phyloP scores from a whole-genome alignment of 2,113 vertebrate genomes.

The Callospermophilus lateralis region DNA sequence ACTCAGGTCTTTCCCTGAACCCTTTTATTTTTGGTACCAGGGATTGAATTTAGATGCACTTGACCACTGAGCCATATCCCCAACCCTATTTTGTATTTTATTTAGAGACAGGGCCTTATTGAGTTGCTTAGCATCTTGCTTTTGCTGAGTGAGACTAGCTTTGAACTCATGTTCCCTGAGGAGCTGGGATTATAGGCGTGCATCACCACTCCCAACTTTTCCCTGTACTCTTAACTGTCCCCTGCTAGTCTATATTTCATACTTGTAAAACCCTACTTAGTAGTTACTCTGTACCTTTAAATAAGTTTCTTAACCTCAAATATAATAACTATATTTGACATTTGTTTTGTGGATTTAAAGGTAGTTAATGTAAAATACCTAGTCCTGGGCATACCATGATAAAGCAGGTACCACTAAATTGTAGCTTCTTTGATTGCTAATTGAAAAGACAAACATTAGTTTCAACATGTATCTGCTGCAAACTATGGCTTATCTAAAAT shows the following conservation, averaged over 20 bases:
- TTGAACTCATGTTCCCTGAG: no score
- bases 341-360: constrained; percentile 20
- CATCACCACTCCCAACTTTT: no score
- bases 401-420: background rate
- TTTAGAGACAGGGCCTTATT: no score
- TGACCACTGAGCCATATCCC: no score
- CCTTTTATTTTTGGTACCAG: no score
- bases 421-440: constrained; percentile 18
- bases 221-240: background rate
- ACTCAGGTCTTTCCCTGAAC: background rate
- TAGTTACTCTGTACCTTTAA: background rate
- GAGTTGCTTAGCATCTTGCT: no score
- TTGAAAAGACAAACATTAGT: constrained; percentile 9
- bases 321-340: background rate
- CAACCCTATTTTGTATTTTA: no score
- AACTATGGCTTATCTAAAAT: background rate
- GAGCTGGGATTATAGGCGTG: no score
- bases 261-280: background rate
- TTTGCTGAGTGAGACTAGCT: no score
- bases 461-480: background rate
- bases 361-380: background rate
- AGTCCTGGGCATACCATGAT: background rate
- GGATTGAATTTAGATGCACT: no score
- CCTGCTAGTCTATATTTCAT: background rate
- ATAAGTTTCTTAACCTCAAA: constrained; percentile 9